Percentiles rank a stretch among this genome's conserved stretches.
phyloP scores from a whole-genome alignment of 1,140 invertebrate genomes.

The Philaenus spumarius region DNA sequence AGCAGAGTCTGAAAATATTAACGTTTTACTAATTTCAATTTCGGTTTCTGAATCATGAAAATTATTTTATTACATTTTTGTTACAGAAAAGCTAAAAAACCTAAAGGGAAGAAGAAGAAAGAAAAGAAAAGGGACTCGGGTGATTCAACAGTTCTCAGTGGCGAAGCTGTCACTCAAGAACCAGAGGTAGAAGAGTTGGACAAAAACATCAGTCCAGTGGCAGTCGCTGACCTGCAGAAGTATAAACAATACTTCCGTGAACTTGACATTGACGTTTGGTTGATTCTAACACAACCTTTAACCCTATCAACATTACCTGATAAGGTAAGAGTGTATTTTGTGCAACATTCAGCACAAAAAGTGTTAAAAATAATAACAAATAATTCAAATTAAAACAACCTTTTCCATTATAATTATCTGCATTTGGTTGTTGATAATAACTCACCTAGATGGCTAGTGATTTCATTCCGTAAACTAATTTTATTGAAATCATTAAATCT shows the following conservation, averaged over 20 bases:
- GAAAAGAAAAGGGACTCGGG: neutral
- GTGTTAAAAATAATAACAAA: neutral
- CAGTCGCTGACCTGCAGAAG: conserved; percentile 20
- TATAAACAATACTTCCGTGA: conserved; percentile 39
- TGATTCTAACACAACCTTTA: conserved; percentile 43
- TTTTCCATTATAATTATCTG: neutral
- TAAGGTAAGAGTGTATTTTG: conserved; percentile 23
- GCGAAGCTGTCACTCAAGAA: neutral
- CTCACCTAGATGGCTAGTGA: no score
- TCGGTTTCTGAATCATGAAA: no score
- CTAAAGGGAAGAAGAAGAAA: conserved; percentile 24
- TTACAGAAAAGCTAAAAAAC: conserved; percentile 10
- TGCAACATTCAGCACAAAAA: neutral
- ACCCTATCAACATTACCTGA: conserved; percentile 28
- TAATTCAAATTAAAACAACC: conserved; percentile 3
- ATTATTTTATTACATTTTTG: no score
- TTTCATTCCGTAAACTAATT: no score
- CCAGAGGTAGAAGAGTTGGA: neutral
- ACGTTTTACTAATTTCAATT: no score
- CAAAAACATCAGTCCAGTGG: neutral
- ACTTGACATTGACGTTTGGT: conserved; percentile 45
- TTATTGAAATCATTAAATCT: no score
- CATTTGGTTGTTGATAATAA: conserved; percentile 3
- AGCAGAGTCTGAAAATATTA: no score
- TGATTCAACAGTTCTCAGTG: neutral